Evolutionary conservation across 2,797 vertebrate genomes (phyloP).

Genomic region (Balearica regulorum): DNA sequence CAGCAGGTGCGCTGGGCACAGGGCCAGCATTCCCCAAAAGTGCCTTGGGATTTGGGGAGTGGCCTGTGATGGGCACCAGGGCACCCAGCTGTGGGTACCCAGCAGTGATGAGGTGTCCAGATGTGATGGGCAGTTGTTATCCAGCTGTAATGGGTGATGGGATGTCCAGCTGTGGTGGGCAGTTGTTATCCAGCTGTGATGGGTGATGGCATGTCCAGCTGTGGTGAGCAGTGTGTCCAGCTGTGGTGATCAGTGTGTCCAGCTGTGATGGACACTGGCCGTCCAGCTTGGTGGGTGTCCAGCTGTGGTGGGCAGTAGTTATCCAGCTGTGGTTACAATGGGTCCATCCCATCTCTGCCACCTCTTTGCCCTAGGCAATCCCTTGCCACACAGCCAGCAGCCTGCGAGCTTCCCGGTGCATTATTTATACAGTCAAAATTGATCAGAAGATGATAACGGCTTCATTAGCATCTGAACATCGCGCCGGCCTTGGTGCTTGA

Average conservation of each 20-base stretch:
- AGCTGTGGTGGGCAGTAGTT: not conserved
- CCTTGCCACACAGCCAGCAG: not conserved
- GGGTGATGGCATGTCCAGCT: no score
- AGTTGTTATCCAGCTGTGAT: not conserved
- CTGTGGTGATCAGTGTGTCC: not conserved
- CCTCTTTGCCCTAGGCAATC: slow-evolving; percentile 8
- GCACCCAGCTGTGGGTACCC: not conserved
- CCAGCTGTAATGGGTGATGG: not conserved
- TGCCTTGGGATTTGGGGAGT: not conserved
- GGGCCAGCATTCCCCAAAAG: not conserved
- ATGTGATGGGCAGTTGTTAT: not conserved
- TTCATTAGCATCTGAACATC: slow-evolving; percentile 57
- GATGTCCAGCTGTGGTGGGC: not conserved
- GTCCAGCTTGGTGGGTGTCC: not conserved
- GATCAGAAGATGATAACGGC: slow-evolving; percentile 54
- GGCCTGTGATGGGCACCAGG: not conserved
- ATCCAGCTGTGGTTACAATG: not conserved
- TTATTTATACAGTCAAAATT: slow-evolving; percentile 54
- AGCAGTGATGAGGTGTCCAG: not conserved
- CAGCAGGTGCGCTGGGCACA: not conserved
- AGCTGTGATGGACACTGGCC: not conserved
- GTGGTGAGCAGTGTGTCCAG: not conserved
- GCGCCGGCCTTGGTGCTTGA: not conserved
- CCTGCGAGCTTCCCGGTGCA: not conserved
- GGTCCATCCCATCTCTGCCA: not conserved